Conservation (phyloP, 2,888 invertebrate genomes). For the Holacanthella duospinosa region DNA sequence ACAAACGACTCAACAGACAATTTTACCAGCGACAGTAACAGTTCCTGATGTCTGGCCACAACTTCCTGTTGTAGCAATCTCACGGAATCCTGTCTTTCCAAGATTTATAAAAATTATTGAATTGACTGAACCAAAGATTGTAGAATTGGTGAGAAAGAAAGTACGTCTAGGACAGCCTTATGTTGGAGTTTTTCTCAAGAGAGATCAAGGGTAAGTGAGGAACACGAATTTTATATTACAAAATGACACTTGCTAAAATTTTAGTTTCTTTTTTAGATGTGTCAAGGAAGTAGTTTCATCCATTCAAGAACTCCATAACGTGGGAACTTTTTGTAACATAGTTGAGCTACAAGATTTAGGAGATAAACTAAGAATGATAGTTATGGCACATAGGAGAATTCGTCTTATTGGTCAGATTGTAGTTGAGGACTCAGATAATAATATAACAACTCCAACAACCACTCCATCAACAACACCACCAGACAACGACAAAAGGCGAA, state of each 20-base stretch:
- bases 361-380: constrained; percentile 75
- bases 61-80: constrained; percentile 88
- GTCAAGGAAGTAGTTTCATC: constrained; percentile 73
- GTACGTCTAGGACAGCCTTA: constrained; percentile 94
- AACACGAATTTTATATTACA: too few species aligned
- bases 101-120: constrained; percentile 95
- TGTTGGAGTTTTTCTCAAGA: constrained; percentile 90
- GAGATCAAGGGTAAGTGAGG: constrained; percentile 66
- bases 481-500: constrained; percentile 6
- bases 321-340: constrained; percentile 96
- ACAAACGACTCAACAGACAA: constrained; percentile 8
- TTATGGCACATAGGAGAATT: constrained; percentile 86
- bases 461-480: not conserved
- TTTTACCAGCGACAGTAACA: constrained; percentile 74
- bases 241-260: too few species aligned
- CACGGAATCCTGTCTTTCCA: constrained; percentile 91
- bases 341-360: constrained; percentile 94
- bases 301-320: constrained; percentile 71
- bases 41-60: constrained; percentile 95
- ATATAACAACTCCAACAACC: not conserved
- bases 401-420: constrained; percentile 67
- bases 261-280: constrained; percentile 48
- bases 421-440: constrained; percentile 46
- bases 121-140: constrained; percentile 72
- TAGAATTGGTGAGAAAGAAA: constrained; percentile 81